A percentile compares a stretch with the other conserved stretches of the same genome.
phyloP scores from a whole-genome alignment of 2,888 invertebrate species.

The Anodontia alba region DNA sequence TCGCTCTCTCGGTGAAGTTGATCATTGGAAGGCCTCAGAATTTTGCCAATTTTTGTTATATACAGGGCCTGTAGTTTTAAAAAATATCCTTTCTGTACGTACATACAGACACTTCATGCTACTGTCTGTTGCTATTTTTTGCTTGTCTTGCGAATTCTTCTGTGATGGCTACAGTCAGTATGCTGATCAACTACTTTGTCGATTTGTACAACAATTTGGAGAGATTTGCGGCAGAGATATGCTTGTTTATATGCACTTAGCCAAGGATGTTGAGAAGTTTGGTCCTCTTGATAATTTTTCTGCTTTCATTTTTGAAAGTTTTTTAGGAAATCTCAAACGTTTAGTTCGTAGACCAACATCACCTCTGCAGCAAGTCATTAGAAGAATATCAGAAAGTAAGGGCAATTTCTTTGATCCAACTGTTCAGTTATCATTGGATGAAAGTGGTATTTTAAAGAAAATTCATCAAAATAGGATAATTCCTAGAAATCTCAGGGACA shows the following conservation, averaged over 20 bases:
- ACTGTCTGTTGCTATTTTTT: conserved; percentile 59
- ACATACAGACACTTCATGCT: conserved; percentile 43
- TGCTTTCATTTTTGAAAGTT: conserved; percentile 83
- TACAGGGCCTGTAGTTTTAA: conserved; percentile 70
- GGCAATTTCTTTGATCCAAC: conserved; percentile 14
- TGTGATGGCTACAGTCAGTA: conserved; percentile 59
- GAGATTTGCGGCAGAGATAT: conserved; percentile 79
- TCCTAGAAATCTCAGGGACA: conserved; percentile 3
- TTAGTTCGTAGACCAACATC: conserved; percentile 36
- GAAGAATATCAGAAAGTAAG: conserved; percentile 38
- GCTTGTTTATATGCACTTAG: conserved; percentile 79
- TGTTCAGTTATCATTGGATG: not conserved
- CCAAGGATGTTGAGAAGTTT: conserved; percentile 77
- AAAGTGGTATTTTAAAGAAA: conserved; percentile 20
- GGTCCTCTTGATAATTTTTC: conserved; percentile 78
- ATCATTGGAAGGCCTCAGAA: conserved; percentile 79
- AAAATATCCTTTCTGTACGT: conserved; percentile 49
- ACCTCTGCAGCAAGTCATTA: conserved; percentile 40
- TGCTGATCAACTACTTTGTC: conserved; percentile 61
- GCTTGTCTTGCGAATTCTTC: conserved; percentile 63
- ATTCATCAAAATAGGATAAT: conserved; percentile 21
- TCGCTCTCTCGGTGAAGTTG: conserved; percentile 65
- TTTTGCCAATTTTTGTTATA: conserved; percentile 74
- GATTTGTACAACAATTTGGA: conserved; percentile 71
- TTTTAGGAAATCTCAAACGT: conserved; percentile 67